These are phyloP conservation scores for Lithobates pipiens DNA, from an alignment of 2,797 vertebrate species.

Conservation along the genomic window DNA sequence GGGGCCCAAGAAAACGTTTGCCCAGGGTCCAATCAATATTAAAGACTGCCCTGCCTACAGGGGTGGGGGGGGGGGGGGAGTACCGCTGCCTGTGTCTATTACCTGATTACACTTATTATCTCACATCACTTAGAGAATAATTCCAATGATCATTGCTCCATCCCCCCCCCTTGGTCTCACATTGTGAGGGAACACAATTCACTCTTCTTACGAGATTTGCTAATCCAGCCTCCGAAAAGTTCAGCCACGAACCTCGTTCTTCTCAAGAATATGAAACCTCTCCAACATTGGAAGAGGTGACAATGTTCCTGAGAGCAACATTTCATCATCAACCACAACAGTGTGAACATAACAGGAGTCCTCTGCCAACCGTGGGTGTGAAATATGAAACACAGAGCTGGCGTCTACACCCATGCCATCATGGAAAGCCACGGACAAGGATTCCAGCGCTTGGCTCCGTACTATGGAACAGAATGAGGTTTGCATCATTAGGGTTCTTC, in stretches of 20 bases:
- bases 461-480: constrained; percentile 18
- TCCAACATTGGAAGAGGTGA: constrained; percentile 16
- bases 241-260: background rate
- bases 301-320: background rate
- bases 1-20: too few species aligned
- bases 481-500: constrained; percentile 20
- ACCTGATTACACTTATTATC: too few species aligned
- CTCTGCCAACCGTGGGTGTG: constrained; percentile 26
- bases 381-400: constrained; percentile 5
- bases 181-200: too few species aligned
- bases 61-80: too few species aligned
- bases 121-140: too few species aligned
- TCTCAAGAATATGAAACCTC: background rate
- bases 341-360: background rate
- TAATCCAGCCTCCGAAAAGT: background rate
- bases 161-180: too few species aligned
- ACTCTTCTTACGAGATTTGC: background rate
- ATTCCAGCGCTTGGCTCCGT: constrained; percentile 20
- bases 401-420: background rate
- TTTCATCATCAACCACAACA: background rate
- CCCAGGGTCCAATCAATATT: too few species aligned
- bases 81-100: too few species aligned
- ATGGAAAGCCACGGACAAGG: background rate
- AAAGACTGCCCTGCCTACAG: too few species aligned
- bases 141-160: too few species aligned